phyloP scores from a whole-genome alignment of 2,113 vertebrate genomes.

The Notechis scutatus region DNA sequence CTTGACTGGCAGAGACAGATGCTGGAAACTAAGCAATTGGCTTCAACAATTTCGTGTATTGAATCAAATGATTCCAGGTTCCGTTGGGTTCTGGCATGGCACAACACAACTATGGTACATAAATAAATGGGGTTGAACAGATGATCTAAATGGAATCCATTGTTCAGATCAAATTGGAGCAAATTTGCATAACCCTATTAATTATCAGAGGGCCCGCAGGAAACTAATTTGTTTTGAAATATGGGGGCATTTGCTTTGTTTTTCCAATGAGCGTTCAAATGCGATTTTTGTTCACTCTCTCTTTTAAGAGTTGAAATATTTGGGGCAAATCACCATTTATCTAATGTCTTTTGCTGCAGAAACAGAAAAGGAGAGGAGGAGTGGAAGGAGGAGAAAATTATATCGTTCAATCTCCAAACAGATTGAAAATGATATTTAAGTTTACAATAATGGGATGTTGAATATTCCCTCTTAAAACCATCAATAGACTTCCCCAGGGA shows the following conservation, averaged over 20 bases:
- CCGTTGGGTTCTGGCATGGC: background rate
- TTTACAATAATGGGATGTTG: background rate
- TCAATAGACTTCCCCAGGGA: background rate
- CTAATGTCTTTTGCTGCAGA: background rate
- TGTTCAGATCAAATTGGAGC: background rate
- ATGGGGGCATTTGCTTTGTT: background rate
- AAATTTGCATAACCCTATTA: background rate
- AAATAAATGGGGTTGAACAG: background rate
- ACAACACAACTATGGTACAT: accelerated
- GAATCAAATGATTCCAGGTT: background rate
- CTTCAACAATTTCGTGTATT: background rate
- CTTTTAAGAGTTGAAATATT: background rate
- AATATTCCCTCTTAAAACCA: background rate
- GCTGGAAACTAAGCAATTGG: background rate
- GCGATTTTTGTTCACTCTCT: background rate
- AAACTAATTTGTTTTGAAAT: background rate
- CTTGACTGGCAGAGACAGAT: background rate
- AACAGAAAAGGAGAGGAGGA: background rate
- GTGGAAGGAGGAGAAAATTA: no score
- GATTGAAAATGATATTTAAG: background rate
- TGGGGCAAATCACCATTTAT: background rate
- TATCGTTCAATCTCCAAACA: background rate
- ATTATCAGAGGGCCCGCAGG: background rate
- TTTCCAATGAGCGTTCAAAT: background rate
- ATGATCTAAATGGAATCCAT: background rate